Percentiles rank a stretch among this genome's conserved stretches.
These are phyloP conservation scores for Prolemur simus DNA, from an alignment of 2,113 vertebrate species.

Conservation along the genomic window DNA sequence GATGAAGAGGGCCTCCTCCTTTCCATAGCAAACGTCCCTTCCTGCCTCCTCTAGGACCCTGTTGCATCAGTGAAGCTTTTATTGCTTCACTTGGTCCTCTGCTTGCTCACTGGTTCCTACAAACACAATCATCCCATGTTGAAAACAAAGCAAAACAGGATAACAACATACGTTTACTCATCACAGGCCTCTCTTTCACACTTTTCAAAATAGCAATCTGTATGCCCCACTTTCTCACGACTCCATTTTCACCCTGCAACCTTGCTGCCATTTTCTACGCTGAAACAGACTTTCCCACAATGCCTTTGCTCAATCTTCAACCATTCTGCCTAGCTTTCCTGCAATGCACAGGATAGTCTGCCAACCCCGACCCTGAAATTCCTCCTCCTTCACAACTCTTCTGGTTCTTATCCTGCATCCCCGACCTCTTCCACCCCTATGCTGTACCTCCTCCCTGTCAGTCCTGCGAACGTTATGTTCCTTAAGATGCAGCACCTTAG, in stretches of 20 bases:
- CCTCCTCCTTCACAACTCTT: neutral
- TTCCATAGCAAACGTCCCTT: too few relatives aligned
- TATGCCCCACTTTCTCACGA: accelerated
- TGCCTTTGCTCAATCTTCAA: neutral
- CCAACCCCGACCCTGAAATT: neutral
- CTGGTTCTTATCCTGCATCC: neutral
- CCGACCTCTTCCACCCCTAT: neutral
- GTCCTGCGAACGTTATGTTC: neutral
- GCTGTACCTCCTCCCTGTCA: neutral
- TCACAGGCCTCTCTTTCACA: neutral
- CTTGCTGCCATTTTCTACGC: neutral
- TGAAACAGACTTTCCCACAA: neutral
- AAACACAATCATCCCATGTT: neutral
- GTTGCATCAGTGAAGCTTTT: neutral
- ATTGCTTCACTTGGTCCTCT: neutral
- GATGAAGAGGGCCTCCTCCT: too few relatives aligned
- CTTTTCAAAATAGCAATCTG: neutral
- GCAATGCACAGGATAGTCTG: neutral
- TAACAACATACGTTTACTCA: too few relatives aligned
- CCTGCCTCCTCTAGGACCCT: too few relatives aligned
- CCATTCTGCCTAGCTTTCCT: neutral
- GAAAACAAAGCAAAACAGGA: neutral
- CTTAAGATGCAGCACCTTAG: neutral
- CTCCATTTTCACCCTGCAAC: too few relatives aligned
- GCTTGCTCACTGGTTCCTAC: neutral